A percentile compares a stretch with the other conserved stretches of the same genome.
These are phyloP conservation scores for Pyrochroa serraticornis DNA, from an alignment of 2,888 invertebrate genomes.

Conservation along the genomic window DNA sequence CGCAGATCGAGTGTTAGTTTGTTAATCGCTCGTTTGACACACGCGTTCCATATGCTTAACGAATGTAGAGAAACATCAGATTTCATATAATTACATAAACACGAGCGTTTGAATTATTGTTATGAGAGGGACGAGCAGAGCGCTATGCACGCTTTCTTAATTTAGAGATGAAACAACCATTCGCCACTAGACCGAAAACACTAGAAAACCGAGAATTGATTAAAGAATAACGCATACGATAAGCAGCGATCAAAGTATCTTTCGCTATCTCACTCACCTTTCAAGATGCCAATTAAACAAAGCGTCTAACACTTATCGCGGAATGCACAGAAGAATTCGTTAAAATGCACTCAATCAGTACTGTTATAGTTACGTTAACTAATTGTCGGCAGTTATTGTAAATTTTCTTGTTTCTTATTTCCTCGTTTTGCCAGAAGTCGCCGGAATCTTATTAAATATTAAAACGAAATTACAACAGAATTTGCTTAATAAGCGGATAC, in stretches of 20 bases:
- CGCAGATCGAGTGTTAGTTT: no score
- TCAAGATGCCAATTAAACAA: no score
- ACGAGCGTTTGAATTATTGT: constrained; percentile 43
- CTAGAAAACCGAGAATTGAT: constrained; percentile 20
- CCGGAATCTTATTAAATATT: constrained; percentile 4
- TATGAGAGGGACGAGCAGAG: constrained; percentile 32
- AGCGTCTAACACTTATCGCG: constrained; percentile 4
- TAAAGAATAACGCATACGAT: not conserved
- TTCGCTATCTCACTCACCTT: no score
- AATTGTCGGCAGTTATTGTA: not conserved
- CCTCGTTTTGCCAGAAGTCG: not conserved
- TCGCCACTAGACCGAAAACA: constrained; percentile 38
- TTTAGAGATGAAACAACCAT: constrained; percentile 48
- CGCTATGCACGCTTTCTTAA: constrained; percentile 51
- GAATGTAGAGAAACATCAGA: constrained; percentile 34
- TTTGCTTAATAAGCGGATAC: constrained; percentile 20
- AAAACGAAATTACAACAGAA: constrained; percentile 12
- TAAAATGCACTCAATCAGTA: no score
- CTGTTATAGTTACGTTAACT: no score
- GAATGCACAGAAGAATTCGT: not conserved
- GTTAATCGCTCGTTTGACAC: not conserved
- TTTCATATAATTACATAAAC: constrained; percentile 51
- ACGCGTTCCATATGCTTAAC: constrained; percentile 29
- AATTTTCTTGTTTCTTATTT: not conserved
- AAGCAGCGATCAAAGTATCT: no score